These are phyloP conservation scores for Calypte anna DNA, from an alignment of 2,113 vertebrate species.

Conservation along the genomic window DNA sequence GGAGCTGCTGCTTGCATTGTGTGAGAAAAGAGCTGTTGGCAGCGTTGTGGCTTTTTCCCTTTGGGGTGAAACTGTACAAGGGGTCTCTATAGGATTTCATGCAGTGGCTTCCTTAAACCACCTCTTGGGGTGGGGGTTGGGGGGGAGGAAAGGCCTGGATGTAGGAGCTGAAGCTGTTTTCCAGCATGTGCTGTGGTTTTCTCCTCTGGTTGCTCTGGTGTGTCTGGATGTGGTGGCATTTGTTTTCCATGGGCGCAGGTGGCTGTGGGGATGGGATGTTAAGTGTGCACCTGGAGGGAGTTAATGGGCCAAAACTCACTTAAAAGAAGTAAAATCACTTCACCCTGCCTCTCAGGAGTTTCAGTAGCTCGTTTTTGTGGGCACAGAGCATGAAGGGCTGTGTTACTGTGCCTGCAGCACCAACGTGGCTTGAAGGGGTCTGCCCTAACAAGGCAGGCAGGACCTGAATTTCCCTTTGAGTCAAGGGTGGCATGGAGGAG, in stretches of 20 bases:
- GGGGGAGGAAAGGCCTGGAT: background rate
- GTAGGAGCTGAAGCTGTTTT: background rate
- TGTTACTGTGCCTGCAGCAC: background rate
- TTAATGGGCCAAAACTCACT: background rate
- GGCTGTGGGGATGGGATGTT: background rate
- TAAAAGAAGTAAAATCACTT: background rate
- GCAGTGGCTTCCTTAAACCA: background rate
- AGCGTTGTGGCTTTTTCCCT: background rate
- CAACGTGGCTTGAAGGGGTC: background rate
- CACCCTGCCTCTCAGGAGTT: background rate
- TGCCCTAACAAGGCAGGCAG: background rate
- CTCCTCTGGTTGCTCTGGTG: background rate
- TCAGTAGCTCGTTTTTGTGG: background rate
- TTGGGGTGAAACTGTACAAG: background rate
- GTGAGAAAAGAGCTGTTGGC: accelerated
- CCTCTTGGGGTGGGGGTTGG: background rate
- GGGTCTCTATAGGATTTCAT: background rate
- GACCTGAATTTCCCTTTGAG: background rate
- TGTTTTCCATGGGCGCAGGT: accelerated
- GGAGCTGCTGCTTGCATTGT: background rate
- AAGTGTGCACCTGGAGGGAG: accelerated
- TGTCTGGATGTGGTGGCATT: accelerated
- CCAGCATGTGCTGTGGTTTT: background rate
- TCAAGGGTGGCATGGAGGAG: background rate
- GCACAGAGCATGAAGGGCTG: background rate